Base-by-base conservation (phyloP, 2,113 vertebrate genomes). In the Syrrhaptes paradoxus region DNA sequence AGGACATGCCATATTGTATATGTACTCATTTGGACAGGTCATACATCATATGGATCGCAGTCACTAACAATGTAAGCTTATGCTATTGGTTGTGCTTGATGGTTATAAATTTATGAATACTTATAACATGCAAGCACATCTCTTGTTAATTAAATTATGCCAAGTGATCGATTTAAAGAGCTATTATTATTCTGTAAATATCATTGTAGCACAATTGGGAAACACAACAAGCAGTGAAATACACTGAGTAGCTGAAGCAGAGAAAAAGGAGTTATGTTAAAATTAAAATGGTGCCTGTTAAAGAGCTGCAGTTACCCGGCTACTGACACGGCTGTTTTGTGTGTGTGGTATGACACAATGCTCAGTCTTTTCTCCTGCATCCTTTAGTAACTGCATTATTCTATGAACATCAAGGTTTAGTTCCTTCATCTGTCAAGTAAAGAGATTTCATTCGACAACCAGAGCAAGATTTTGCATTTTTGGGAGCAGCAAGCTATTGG, bases 271-370 rank as follows among this genome's bases (percentile, higher is more conserved):
- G 26, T 80, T 85, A 48, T 11, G 28, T 83, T 87, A 46, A 88
- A 92, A 91, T 92, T 49, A 91, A 96, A 95, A 94, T 85, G 73
- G 38, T 90, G 65, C 54, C 73, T 96, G 85, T 97, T 93, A 66
- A 95, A 97, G 65, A 91, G 79, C 92, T 95, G 77, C 87, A 97
- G 97, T 98, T 98, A 97, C 97, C 97, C 97, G 95, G 95, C 89
- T 98, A 96, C 97, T 97, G 92, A 58, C 94, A 74, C 49, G 86
- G 81, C 85, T 4, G 52, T 21, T 92, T 74, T 76, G 70, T 76
- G 24, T 82, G 41, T 94, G 72, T 45, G 31, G 43, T 94, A 86
- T 28, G 22, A 88, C 89, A 89, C 67, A 80, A 31, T 77, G 85
- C 89, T 89, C 83, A 66, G 67, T 77, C 84, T 94, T 88, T 81